Evolutionary conservation across 2,113 vertebrate species (phyloP), one percentile per base, ranked within the genome.

Genomic region (Gobius niger): DNA sequence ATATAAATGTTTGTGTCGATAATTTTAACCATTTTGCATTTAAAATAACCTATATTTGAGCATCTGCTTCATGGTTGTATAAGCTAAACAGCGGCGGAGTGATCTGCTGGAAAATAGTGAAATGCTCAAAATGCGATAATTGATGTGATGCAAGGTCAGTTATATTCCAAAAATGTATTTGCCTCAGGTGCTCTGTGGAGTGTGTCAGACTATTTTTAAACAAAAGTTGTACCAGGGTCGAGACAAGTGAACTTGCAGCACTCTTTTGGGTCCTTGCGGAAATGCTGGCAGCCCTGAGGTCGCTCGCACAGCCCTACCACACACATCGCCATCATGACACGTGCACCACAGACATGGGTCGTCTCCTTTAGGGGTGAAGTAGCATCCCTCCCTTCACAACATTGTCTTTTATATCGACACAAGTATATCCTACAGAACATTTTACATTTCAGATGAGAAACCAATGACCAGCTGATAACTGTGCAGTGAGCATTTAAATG

Each of bases 181-280:
- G n/a, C n/a, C n/a, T n/a, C n/a, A n/a, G n/a, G n/a, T n/a, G n/a
- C n/a, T n/a, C n/a, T n/a, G n/a, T n/a, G n/a, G n/a, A n/a, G n/a
- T n/a, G n/a, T n/a, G n/a, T n/a, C n/a, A n/a, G n/a, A n/a, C n/a
- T n/a, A n/a, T n/a, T n/a, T n/a, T n/a, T n/a, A n/a, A n/a, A n/a
- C n/a, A n/a, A n/a, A n/a, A n/a, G n/a, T 42, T 84, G 90, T 89
- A 97, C 96, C 97, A 90, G 95, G 94, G 85, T 99, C 98, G 40
- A 97, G 90, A 53, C 97, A 99, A 34, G 95, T 97, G 78, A 99
- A 99, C 79, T 96, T 99, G 95, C 98, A 99, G 93, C 98, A 99
- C 82, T 98, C 97, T 82, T 96, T 96, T 4, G 98, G 97, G 78
- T 99, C 98, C 81, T 98, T 99, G 14, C 93, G 95, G 62, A 96